Evolutionary conservation across 2,797 vertebrate genomes (phyloP).

Genomic region (Cirrhinus mrigala): DNA sequence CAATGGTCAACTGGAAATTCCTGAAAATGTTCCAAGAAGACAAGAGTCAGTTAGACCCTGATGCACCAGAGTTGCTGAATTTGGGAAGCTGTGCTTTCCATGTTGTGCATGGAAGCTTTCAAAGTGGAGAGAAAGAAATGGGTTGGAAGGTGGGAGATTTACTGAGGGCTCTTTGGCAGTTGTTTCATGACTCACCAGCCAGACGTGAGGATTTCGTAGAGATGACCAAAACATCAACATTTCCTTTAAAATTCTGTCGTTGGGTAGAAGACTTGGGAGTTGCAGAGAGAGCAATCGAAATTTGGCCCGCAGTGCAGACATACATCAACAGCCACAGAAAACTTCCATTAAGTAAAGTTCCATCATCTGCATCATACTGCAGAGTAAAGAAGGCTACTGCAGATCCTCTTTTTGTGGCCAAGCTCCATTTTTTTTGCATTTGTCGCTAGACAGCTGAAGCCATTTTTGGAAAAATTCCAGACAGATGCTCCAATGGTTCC

Average conservation of each 20-base stretch:
- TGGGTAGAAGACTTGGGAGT: neutral
- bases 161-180: slow-evolving; percentile 1
- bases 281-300: no score
- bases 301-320: slow-evolving; percentile 28
- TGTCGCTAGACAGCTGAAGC: neutral
- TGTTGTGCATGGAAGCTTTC: slow-evolving; percentile 13
- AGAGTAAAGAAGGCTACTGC: neutral
- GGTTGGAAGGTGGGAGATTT: neutral
- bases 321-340: slow-evolving; percentile 53
- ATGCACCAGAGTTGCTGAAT: neutral
- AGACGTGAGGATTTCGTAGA: neutral
- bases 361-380: slow-evolving; percentile 39
- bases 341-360: slow-evolving; percentile 42
- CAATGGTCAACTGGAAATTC: neutral
- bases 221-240: neutral
- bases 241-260: neutral
- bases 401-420: neutral
- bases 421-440: neutral
- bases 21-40: neutral
- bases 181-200: neutral
- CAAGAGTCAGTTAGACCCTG: neutral
- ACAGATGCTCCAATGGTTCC: slow-evolving; percentile 4
- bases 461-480: slow-evolving; percentile 6
- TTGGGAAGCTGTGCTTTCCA: neutral
- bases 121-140: neutral